A percentile compares a stretch with the other conserved stretches of the same genome.
Conservation (phyloP, 2,113 vertebrate genomes). For the Alexandromys fortis region DNA sequence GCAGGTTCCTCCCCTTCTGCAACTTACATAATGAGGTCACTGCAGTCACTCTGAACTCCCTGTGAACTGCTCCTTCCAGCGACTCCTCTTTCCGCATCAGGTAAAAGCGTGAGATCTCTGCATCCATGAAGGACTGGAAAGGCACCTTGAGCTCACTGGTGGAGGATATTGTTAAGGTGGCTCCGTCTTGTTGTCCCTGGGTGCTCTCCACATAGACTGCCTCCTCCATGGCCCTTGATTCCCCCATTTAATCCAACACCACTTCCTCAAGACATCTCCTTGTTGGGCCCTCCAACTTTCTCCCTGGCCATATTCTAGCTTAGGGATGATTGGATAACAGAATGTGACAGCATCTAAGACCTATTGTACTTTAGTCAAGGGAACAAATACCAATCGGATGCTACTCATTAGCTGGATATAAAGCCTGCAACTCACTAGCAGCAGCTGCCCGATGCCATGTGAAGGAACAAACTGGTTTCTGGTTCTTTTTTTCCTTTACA, state of each 20-base stretch:
- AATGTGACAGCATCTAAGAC: conserved; percentile 32
- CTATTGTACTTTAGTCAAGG: conserved; percentile 79
- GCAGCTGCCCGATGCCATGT: conserved; percentile 68
- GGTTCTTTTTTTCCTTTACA: conserved; percentile 42
- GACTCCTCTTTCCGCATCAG: accelerated
- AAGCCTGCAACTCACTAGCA: conserved; percentile 24
- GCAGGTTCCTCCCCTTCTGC: too few relatives aligned
- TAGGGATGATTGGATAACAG: background rate
- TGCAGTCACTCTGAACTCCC: background rate
- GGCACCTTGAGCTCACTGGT: background rate
- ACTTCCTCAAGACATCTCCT: background rate
- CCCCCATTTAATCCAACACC: background rate
- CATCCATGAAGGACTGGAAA: background rate
- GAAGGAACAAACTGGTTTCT: conserved; percentile 71
- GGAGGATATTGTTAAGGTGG: background rate
- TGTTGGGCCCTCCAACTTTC: background rate
- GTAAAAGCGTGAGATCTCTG: background rate
- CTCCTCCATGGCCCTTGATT: background rate
- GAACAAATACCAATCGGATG: conserved; percentile 59
- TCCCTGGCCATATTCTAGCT: background rate
- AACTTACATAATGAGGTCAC: background rate
- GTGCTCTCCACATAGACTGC: too few relatives aligned
- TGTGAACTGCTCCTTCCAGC: background rate
- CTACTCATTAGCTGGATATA: conserved; percentile 32
- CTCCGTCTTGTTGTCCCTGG: too few relatives aligned